Base-by-base conservation (phyloP, 2,888 invertebrate species). In the Strigamia crassipes region DNA sequence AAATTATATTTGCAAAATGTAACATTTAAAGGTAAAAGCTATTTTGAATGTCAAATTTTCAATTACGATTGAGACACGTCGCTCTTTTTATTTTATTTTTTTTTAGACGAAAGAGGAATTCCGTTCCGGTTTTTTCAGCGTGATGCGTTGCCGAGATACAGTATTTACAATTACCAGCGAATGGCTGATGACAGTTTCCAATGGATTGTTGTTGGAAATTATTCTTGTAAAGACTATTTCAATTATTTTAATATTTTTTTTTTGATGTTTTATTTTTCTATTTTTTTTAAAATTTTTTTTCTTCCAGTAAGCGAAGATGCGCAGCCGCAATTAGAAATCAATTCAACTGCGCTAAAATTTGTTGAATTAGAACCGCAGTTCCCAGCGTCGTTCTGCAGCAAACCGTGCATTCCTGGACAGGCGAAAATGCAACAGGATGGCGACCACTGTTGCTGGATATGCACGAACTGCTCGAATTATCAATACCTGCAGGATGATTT, bases 401-500 rank as follows among this genome's bases (percentile, higher is more conserved):
- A 86, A 9, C 88, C 89, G 0, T 90, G 90, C 84, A 84, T 84
- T 9, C 83, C 85, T 1, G 84, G 85, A 15, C 84, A 86, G 82
- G 84, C 83, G 38, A 82, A 83, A 46, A 83, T 83, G 21, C 56
- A 81, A 78, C 82, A 82, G 85, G 85, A 86, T 82, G 87, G 87
- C 34, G 90, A 90, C 84, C 86, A 87, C 0, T 91, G 91, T 85
- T 91, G 91, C 85, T 91, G 90, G 90, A 85, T 87, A 1, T 91
- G 91, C 84, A 87, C 88, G 56, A 86, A 88, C 66, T 91, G 91
- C 85, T 87, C 89, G 0, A 83, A 83, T 1, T 88, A 89, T 83
- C 89, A 90, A 84, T 88, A 87, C 83, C 87, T 88, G 61, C 83
- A 86, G 10, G 88, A 89, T 83, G 88, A 89, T 13, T 88, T 87